Base-by-base conservation (phyloP, 2,888 invertebrate genomes). In the Spodoptera picta region DNA sequence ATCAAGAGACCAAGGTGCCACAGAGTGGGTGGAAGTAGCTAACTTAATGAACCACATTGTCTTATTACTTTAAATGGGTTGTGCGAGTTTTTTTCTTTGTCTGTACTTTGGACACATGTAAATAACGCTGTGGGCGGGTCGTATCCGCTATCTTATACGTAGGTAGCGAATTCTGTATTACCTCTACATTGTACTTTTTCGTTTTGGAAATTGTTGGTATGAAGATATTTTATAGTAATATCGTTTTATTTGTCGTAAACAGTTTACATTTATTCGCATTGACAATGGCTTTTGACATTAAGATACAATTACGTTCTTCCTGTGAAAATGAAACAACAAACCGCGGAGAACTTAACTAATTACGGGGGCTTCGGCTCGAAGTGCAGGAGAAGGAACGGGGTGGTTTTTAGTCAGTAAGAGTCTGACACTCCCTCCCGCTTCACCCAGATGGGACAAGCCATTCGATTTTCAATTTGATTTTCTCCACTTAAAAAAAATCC, bases 31-130 rank as follows among this genome's bases (percentile, higher is more conserved):
- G 86, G 82, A 76, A 82, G 87, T 80, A 87, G 85, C 87, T 80
- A 81, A 87, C 88, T 85, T 92, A 92, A 93, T 91, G 91, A 92
- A 90, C 86, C 83, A 89, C 90, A 93, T 93, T 93, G 92, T 94
- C 90, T 93, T 93, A 92, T 90, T 93, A 87, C 93, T 92, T 85
- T 86, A 92, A 87, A 92, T 87, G 93, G 93, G 93, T 59, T 68
- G 80, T 85, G 84, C 82, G 69, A 80, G 86, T 87, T 92, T 92
- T 92, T 72, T 51, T 36, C 36, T 76, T 76, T 69, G 82, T 79
- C 79, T 78, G 83, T 85, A 80, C 80, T 74, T 84, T 84, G 85
- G 87, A 88, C 85, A 84, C 84, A 89, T 87, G 90, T 89, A 90
- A 91, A 90, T 89, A 86, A 79, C 67, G 54, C 55, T 61, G 93